Conservation (phyloP, 2,888 invertebrate genomes). For the Dasypolia templi region DNA sequence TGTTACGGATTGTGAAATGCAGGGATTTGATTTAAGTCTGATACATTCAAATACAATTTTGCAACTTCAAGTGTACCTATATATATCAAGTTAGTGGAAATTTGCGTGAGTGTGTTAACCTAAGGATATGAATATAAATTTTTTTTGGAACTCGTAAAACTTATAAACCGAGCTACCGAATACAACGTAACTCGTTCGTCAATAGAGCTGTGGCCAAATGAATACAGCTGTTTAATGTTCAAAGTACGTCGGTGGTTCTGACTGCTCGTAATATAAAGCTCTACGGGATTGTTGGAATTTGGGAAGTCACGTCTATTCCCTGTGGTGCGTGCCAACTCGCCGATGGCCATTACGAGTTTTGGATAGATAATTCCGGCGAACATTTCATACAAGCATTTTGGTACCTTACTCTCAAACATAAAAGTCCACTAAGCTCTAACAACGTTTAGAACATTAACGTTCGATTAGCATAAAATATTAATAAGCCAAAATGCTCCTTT, state of each 20-base stretch:
- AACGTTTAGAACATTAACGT: constrained; percentile 50
- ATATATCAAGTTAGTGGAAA: constrained; percentile 11
- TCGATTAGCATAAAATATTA: constrained; percentile 51
- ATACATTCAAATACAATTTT: constrained; percentile 51
- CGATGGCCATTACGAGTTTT: constrained; percentile 69
- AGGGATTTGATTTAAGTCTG: constrained; percentile 57
- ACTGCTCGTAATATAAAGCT: constrained; percentile 64
- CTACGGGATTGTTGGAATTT: constrained; percentile 64
- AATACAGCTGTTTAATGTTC: constrained; percentile 68
- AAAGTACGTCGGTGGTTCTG: constrained; percentile 59
- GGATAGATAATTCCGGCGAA: constrained; percentile 61
- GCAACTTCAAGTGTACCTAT: constrained; percentile 5
- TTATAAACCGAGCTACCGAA: constrained; percentile 14
- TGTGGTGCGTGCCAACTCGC: constrained; percentile 66
- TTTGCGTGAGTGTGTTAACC: constrained; percentile 15
- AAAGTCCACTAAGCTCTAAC: constrained; percentile 45
- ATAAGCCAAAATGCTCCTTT: constrained; percentile 41
- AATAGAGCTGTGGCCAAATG: constrained; percentile 57
- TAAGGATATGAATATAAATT: constrained; percentile 26
- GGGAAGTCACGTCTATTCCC: constrained; percentile 71
- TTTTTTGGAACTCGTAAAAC: constrained; percentile 14
- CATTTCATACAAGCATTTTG: constrained; percentile 54
- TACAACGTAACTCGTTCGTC: constrained; percentile 34
- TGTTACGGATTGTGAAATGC: constrained; percentile 75
- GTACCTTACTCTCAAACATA: constrained; percentile 34